phyloP scores from a whole-genome alignment of 2,113 vertebrate genomes.

The Coregonus clupeaformis region DNA sequence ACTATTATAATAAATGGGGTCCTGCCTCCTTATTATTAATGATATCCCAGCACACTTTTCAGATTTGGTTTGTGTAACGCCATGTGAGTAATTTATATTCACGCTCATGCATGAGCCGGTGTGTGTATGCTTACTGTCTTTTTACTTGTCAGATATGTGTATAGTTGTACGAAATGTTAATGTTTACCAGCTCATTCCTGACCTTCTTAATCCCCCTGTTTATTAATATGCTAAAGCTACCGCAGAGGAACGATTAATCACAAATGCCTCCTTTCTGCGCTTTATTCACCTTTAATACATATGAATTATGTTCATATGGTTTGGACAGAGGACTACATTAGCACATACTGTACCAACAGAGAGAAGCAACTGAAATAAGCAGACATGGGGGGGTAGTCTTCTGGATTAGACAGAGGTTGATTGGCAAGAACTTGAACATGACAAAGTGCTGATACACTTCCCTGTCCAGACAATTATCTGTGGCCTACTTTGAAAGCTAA shows the following conservation, averaged over 20 bases:
- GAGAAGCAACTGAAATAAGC: slow-evolving; percentile 54
- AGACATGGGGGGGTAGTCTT: slow-evolving; percentile 42
- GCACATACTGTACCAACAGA: slow-evolving; percentile 44
- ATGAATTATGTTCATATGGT: slow-evolving; percentile 64
- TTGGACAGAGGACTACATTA: slow-evolving; percentile 61
- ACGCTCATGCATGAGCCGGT: slow-evolving; percentile 58
- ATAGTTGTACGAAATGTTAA: slow-evolving; percentile 70
- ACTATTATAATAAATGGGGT: slow-evolving; percentile 77
- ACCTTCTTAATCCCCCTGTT: slow-evolving; percentile 74
- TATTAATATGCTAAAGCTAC: slow-evolving; percentile 71
- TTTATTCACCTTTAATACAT: slow-evolving; percentile 68
- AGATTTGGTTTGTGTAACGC: slow-evolving; percentile 68
- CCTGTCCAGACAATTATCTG: slow-evolving; percentile 73
- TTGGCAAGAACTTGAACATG: slow-evolving; percentile 68
- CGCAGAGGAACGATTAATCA: slow-evolving; percentile 71
- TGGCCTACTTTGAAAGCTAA: slow-evolving; percentile 74
- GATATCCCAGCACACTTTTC: slow-evolving; percentile 71
- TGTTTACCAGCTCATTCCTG: slow-evolving; percentile 74
- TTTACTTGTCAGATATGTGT: slow-evolving; percentile 71
- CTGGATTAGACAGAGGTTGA: slow-evolving; percentile 64
- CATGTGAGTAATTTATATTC: slow-evolving; percentile 73
- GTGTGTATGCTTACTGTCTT: slow-evolving; percentile 70
- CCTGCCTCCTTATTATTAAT: slow-evolving; percentile 76
- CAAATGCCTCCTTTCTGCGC: slow-evolving; percentile 60
- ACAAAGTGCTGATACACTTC: slow-evolving; percentile 71